Evolutionary conservation across 35 echinoderm and acorn worm genomes (phyloP), one percentile per base, ranked within the genome.

Genomic region (Ptychodera flava): DNA sequence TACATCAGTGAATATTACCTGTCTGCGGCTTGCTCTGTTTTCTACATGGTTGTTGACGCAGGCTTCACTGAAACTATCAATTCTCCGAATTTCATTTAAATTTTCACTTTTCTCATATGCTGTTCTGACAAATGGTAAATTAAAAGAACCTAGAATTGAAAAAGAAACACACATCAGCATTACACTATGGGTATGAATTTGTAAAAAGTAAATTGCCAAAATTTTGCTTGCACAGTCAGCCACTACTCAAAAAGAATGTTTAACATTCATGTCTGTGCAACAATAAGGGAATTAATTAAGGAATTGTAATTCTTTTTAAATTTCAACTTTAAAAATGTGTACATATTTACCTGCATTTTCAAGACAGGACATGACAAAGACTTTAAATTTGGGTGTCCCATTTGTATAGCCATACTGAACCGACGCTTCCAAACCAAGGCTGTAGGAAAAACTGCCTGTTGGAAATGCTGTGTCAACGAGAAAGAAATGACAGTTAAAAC

Each of bases 301-400:
- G n/a, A n/a, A n/a, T n/a, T n/a, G n/a, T n/a, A n/a, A n/a, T n/a
- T n/a, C n/a, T n/a, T n/a, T n/a, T n/a, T n/a, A n/a, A n/a, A n/a
- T n/a, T n/a, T n/a, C n/a, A n/a, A n/a, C n/a, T n/a, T n/a, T n/a
- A n/a, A n/a, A n/a, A n/a, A n/a, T n/a, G n/a, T n/a, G n/a, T n/a
- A n/a, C n/a, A n/a, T n/a, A n/a, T n/a, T n/a, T 90, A 94, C 93
- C 93, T 91, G 86, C 84, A 83, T 91, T 94, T 88, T 94, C 89
- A 77, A 94, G 37, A 53, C 64, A 36, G 2, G 34, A 53, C 0
- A 91, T 82, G 64, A 94, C 81, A 81, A 94, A 91, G 16, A 85
- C 82, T 52, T 91, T 91, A 75, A 94, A 88, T 85, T 83, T 34
- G 15, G 36, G 37, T n/a, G 53, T 76, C 27, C 75, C 87, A 12